Evolutionary conservation across 2,797 vertebrate species (phyloP), one percentile per base, ranked within the genome.

Genomic region (Tragopan temminckii): DNA sequence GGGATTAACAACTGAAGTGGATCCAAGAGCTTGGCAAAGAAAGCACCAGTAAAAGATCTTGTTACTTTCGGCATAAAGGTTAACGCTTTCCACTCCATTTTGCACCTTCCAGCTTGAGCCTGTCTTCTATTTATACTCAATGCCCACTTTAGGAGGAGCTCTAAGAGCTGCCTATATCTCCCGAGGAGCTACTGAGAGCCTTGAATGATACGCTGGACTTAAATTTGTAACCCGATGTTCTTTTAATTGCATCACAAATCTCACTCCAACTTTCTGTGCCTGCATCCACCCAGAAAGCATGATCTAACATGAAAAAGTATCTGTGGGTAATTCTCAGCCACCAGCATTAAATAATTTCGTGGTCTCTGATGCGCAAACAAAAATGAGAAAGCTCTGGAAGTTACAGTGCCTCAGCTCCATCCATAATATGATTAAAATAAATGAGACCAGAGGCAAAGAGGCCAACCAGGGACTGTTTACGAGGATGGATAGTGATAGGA

Each of bases 401-500:
- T 5, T 2, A 1, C 48, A 80, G 62, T 0, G 27, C 52, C 29
- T 80, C 5, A 40, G 50, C 25, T 85, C 59, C 27, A 13, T 43
- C 38, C 5, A 5, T 8, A 12, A 75, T 55, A 64, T 21, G 23
- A 59, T 72, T 66, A 42, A 81, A 79, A 66, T 1, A 1, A 63
- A 35, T 9, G 50, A 84, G 52, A 53, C 46, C 75, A 57, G 66
- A 46, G 70, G 69, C 53, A 29, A 0, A 1, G 33, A 63, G 46
- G 35, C 6, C 58, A 36, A 83, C 42, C 0, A 0, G 27, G 35
- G 20, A 48, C 46, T 48, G 23, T 48, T 48, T 48, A 48, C 13
- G 5, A 48, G 46, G 46, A 48, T 48, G 46, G 23, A 48, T 25
- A 13, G 46, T 5, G 4, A 48, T 25, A 48, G 46, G 46, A 48